Evolutionary conservation across 2,888 invertebrate genomes (phyloP), one percentile per base, ranked within the genome.

Genomic region (Hirtodrosophila histrioides): DNA sequence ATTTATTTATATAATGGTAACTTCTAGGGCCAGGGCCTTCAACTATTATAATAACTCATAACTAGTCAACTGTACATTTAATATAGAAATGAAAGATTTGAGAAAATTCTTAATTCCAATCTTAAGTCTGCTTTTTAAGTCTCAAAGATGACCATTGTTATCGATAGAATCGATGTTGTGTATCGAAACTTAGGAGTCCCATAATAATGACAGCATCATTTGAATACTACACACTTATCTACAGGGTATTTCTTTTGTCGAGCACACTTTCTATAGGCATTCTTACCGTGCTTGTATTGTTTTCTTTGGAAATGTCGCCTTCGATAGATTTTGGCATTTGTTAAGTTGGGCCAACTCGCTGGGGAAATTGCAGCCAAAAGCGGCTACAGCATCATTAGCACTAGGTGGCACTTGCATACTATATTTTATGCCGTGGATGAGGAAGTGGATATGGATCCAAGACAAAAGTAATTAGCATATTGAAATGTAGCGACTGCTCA

Each of bases 281-380:
- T 33, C 23, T 10, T 31, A 17, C 24, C 23, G 9, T 31, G 24
- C 24, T 37, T 37, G 24, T 35, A 45, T 55, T 56, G 57, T 49
- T 67, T 69, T 68, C 58, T 79, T 75, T 76, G 68, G 62, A 79
- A 84, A 76, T 89, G 89, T 89, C 89, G 72, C 76, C 67, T 75
- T 85, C 90, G 63, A 89, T 90, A 78, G 62, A 83, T 75, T 89
- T 89, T 87, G 90, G 76, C 90, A 89, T 88, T 78, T 88, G 88
- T 88, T 84, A 79, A 64, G 63, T 69, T 69, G 55, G 44, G 43
- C 48, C 63, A 67, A 48, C 46, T 70, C 88, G 46, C 87, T 86
- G 64, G 84, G 83, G 84, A 83, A 84, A 88, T 87, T 75, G 87
- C 75, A 78, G 39, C 57, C 24, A 48, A 74, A 74, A 45, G 58